A percentile compares a stretch with the other conserved stretches of the same genome.
Evolutionary conservation across 2,113 vertebrate species (phyloP).

Genomic region (Ceyx cyanopectus): DNA sequence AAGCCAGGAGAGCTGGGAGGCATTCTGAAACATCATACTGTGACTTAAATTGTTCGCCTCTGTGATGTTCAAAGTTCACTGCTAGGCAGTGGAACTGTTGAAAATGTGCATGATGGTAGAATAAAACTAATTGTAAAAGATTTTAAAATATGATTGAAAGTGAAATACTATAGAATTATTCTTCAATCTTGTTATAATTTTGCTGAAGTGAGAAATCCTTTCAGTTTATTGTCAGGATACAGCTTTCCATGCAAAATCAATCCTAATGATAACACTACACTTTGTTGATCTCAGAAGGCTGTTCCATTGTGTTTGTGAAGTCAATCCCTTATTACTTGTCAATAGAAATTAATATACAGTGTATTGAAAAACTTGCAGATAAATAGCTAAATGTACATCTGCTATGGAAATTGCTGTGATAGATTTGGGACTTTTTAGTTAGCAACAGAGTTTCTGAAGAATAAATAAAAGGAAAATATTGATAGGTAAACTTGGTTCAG

Average conservation of each 20-base stretch:
- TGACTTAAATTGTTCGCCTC: neutral
- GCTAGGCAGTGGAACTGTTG: neutral
- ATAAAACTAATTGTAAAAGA: neutral
- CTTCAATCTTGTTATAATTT: neutral
- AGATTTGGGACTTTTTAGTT: slow-evolving; percentile 3
- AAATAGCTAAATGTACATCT: slow-evolving; percentile 13
- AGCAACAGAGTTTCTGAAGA: neutral
- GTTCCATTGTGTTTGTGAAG: slow-evolving; percentile 13
- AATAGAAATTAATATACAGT: neutral
- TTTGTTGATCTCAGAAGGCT: slow-evolving; percentile 30
- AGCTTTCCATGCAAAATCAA: slow-evolving; percentile 50
- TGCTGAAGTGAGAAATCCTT: slow-evolving; percentile 24
- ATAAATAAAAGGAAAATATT: slow-evolving; percentile 28
- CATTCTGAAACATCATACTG: neutral
- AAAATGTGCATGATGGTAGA: neutral
- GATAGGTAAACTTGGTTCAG: neutral
- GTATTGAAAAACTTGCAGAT: slow-evolving; percentile 24
- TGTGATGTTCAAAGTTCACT: neutral
- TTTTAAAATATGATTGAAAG: neutral
- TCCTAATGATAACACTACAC: slow-evolving; percentile 10
- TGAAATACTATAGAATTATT: neutral
- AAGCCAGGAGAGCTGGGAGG: neutral
- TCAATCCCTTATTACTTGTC: slow-evolving; percentile 17
- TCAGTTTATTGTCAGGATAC: neutral
- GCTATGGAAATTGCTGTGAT: slow-evolving; percentile 27